Evolutionary conservation across 2,888 invertebrate genomes (phyloP), one percentile per base, ranked within the genome.

Genomic region (Phrixothrix hirtus): DNA sequence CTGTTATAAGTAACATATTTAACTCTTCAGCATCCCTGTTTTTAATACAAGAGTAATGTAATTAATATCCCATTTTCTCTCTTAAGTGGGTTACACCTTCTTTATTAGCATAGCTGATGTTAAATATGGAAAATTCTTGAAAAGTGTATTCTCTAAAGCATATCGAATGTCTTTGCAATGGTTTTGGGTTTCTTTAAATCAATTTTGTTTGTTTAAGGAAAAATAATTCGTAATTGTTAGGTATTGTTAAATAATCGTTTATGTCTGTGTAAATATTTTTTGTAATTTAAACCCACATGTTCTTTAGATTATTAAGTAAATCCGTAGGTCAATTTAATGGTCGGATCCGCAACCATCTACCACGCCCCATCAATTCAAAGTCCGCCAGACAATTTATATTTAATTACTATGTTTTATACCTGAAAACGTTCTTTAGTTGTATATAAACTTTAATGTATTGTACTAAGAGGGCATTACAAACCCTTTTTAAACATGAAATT

Each of bases 31-130:
- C 55, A 53, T 44, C 52, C 49, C 42, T 48, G 56, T 57, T 59
- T 59, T 57, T 59, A 59, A 59, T 59, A 50, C 41, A 50, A 55
- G 44, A 39, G 54, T 60, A 60, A 60, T 56, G 56, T 56, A 58
- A 60, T 60, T 60, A 60, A 58, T 60, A 60, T 55, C 56, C 58
- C 60, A 60, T 60, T 60, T 60, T 60, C 58, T 26, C 54, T 55
- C 48, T 51, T 60, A 60, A 60, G 58, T 58, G 56, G 58, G 52
- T 60, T 60, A 60, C 52, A 48, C 43, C 56, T 59, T 60, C 60
- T 60, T 60, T 55, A 58, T 60, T 60, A 60, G 56, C 53, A 53
- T 53, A 53, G 53, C 46, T 53, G 48, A 53, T 53, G 48, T 42
- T 44, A 48, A 48, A 53, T 53, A 53, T 53, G 53, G 53, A 48